phyloP scores from a whole-genome alignment of 2,888 invertebrate genomes.

The Trimorus sp. region DNA sequence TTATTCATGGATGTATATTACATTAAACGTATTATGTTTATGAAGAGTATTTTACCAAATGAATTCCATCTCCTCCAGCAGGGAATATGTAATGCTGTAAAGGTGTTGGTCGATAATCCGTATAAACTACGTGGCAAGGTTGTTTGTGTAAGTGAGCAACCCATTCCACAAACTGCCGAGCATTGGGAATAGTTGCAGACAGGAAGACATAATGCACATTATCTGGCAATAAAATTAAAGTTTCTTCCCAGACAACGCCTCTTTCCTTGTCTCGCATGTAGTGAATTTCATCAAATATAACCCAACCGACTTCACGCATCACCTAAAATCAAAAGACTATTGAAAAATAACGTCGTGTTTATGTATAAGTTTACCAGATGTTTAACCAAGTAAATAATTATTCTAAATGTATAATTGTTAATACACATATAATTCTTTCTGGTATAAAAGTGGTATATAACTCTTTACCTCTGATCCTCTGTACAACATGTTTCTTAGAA shows the following conservation, averaged over 20 bases:
- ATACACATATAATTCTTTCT: too few species aligned
- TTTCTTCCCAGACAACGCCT: slow-evolving; percentile 99
- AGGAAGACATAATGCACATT: slow-evolving; percentile 99
- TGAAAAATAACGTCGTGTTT: too few species aligned
- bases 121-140: slow-evolving; percentile 99
- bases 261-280: slow-evolving; percentile 99
- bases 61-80: slow-evolving; percentile 97
- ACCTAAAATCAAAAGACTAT: slow-evolving; percentile 82
- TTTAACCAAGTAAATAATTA: too few species aligned
- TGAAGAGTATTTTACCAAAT: too few species aligned
- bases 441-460: too few species aligned
- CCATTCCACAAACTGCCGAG: slow-evolving; percentile 97
- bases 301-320: slow-evolving; percentile 99
- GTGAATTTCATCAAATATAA: slow-evolving; percentile 99
- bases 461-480: slow-evolving; percentile 97
- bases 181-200: slow-evolving; percentile 99
- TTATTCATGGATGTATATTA: too few species aligned
- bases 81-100: slow-evolving; percentile 99
- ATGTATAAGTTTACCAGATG: too few species aligned
- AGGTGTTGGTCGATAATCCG: slow-evolving; percentile 98
- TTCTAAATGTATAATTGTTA: too few species aligned
- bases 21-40: too few species aligned
- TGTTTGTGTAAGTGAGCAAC: slow-evolving; percentile 96
- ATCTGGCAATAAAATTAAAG: slow-evolving; percentile 97
- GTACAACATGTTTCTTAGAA: slow-evolving; percentile 99